A percentile compares a stretch with the other conserved stretches of the same genome.
Conservation (phyloP, 2,113 vertebrate species). For the Salvelinus namaycush region DNA sequence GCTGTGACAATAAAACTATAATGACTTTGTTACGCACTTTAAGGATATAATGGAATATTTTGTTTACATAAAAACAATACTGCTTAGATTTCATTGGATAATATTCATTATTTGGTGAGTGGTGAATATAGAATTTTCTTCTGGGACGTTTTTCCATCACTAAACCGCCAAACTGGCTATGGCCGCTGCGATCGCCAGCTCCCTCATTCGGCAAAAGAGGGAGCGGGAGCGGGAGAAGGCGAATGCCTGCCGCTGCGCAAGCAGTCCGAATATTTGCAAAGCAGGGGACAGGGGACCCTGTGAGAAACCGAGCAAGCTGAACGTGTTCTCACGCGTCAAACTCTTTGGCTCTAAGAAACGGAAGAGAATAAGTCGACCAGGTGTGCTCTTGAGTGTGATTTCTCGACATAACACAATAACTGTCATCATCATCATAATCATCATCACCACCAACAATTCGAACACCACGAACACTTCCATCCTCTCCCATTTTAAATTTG, state of each 20-base stretch:
- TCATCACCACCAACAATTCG: background rate
- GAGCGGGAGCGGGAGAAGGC: constrained; percentile 96
- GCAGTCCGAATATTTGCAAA: constrained; percentile 94
- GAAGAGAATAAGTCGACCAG: constrained; percentile 90
- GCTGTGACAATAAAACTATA: background rate
- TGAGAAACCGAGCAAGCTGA: constrained; percentile 92
- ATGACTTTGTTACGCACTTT: constrained; percentile 40
- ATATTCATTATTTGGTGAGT: constrained; percentile 61
- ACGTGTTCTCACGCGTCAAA: constrained; percentile 97
- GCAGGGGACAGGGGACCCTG: constrained; percentile 58
- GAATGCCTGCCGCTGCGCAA: constrained; percentile 91
- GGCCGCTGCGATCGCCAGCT: constrained; percentile 98
- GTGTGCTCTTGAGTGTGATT: constrained; percentile 71
- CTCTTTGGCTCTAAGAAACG: constrained; percentile 96
- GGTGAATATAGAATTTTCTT: constrained; percentile 58
- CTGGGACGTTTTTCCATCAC: constrained; percentile 49
- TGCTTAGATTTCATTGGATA: constrained; percentile 53
- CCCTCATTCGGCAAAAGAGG: constrained; percentile 96
- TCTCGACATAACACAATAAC: constrained; percentile 10
- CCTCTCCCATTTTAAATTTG: too few relatives aligned
- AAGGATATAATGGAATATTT: constrained; percentile 60
- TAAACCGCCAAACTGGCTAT: constrained; percentile 79
- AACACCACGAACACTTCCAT: background rate
- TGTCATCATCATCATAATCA: constrained; percentile 24
- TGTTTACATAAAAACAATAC: constrained; percentile 37